Percentiles rank a stretch among this genome's conserved stretches.
phyloP scores from a whole-genome alignment of 2,113 vertebrate genomes.

The Prinia subflava region DNA sequence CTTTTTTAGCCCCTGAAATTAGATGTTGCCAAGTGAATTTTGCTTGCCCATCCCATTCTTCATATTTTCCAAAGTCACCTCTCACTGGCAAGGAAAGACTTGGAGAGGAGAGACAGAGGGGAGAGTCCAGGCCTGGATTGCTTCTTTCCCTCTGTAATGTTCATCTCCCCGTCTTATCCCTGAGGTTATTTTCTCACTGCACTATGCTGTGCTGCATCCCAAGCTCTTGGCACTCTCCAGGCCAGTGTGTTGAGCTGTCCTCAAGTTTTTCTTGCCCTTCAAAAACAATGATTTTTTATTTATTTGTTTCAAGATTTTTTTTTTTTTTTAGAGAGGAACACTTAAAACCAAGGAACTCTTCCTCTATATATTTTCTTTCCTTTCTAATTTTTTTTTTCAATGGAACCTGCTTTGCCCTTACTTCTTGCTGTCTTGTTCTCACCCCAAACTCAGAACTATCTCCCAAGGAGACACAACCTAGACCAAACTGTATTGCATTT shows the following conservation, averaged over 20 bases:
- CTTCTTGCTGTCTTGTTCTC: not conserved
- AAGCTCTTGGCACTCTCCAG: not conserved
- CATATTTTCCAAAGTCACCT: conserved; percentile 51
- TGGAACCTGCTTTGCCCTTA: not conserved
- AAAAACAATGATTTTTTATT: not conserved
- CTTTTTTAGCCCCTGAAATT: conserved; percentile 17
- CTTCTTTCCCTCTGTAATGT: not conserved
- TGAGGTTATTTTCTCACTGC: not conserved
- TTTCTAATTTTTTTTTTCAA: not conserved
- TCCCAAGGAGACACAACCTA: not conserved
- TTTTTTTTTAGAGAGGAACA: not conserved
- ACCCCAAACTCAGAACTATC: not conserved
- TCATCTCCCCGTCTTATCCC: not conserved
- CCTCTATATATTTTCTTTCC: not conserved
- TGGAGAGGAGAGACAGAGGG: not conserved
- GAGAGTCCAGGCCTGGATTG: not conserved
- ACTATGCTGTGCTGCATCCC: not conserved
- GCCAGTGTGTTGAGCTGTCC: not conserved
- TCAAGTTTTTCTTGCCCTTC: not conserved
- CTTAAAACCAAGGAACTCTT: not conserved
- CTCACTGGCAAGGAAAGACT: conserved; percentile 17
- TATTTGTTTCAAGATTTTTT: not conserved
- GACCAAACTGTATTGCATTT: not conserved
- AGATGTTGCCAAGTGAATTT: conserved; percentile 32
- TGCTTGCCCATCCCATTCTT: conserved; percentile 10